Evolutionary conservation across 2,113 vertebrate species (phyloP).

Genomic region (Lonchura striata): DNA sequence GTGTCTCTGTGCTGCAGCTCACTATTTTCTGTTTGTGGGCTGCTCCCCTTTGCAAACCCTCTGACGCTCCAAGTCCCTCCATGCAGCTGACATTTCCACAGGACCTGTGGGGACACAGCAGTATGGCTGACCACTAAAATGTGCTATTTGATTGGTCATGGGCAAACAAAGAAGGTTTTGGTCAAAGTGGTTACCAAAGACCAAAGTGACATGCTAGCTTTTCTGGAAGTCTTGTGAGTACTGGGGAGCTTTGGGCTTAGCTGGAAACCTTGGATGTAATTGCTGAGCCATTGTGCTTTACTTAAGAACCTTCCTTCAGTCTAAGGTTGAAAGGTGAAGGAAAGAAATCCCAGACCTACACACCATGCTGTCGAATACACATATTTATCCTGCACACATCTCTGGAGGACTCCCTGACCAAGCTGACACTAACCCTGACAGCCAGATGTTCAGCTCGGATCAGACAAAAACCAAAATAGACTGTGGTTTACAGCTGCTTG

Average conservation of each 20-base stretch:
- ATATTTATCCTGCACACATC: not conserved
- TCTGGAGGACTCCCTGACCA: not conserved
- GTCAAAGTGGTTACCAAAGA: not conserved
- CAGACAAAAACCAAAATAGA: constrained; percentile 43
- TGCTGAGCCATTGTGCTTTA: not conserved
- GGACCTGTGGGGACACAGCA: not conserved
- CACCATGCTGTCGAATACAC: not conserved
- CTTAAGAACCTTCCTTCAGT: not conserved
- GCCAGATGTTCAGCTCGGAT: not conserved
- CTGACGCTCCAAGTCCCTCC: not conserved
- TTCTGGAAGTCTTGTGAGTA: not conserved
- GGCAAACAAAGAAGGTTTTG: constrained; percentile 23
- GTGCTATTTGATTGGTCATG: constrained; percentile 9
- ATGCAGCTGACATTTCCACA: not conserved
- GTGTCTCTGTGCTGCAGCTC: not conserved
- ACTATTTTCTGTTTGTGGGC: not conserved
- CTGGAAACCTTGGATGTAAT: not conserved
- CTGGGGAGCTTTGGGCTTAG: not conserved
- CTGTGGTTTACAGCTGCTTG: constrained; percentile 41
- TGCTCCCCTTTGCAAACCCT: not conserved
- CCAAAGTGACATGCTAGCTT: not conserved
- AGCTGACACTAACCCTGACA: constrained; percentile 2
- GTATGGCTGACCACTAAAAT: not conserved
- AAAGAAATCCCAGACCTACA: not conserved
- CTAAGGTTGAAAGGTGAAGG: constrained; percentile 25